Evolutionary conservation across 2,113 vertebrate species (phyloP).

Genomic region (Vicugna pacos): DNA sequence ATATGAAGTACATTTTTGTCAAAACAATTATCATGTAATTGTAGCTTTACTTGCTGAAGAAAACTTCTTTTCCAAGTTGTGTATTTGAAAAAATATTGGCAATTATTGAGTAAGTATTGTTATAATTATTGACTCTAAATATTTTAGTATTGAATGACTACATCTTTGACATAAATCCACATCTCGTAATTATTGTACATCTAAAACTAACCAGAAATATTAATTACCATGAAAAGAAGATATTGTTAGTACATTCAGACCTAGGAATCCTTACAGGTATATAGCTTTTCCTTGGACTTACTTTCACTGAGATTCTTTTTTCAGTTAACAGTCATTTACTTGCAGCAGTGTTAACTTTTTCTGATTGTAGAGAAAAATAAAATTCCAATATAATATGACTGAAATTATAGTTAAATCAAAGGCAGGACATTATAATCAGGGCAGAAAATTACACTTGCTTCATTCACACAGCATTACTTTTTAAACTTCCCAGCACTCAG

Average conservation of each 20-base stretch:
- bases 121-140: conserved; percentile 1
- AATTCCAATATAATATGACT: conserved; percentile 25
- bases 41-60: background rate
- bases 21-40: background rate
- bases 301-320: background rate
- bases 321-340: background rate
- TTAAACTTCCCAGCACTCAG: conserved; percentile 12
- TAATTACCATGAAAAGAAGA: background rate
- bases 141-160: background rate
- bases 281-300: conserved; percentile 2
- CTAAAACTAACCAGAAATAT: background rate
- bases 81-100: background rate
- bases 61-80: background rate
- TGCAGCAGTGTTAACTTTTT: background rate
- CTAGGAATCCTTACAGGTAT: background rate
- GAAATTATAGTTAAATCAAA: conserved; percentile 2
- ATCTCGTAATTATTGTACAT: background rate
- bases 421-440: background rate
- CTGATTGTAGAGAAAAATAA: conserved; percentile 24
- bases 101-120: background rate
- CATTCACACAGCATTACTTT: conserved; percentile 20
- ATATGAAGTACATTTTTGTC: background rate
- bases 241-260: background rate
- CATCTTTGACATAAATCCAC: background rate
- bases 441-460: conserved; percentile 24